These are phyloP conservation scores for Magallana angulata DNA, from an alignment of 1,140 invertebrate species.

Conservation along the genomic window DNA sequence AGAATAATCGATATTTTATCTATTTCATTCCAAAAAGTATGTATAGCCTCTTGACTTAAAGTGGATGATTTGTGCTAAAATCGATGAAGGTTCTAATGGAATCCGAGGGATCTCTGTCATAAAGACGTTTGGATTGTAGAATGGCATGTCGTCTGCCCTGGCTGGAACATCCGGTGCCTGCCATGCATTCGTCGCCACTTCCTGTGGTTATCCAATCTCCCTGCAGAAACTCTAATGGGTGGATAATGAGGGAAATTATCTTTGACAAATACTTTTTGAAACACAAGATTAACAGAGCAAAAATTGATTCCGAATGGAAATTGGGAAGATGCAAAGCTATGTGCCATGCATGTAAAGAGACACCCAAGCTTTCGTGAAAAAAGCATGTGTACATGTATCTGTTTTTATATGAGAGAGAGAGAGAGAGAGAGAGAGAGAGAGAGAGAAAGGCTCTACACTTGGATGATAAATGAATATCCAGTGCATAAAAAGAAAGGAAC, in stretches of 20 bases:
- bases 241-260: constrained; percentile 34
- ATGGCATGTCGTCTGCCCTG: constrained; percentile 14
- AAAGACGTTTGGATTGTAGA: constrained; percentile 35
- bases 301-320: neutral
- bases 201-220: neutral
- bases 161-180: constrained; percentile 12
- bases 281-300: constrained; percentile 7
- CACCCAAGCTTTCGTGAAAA: too few relatives aligned
- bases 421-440: too few relatives aligned
- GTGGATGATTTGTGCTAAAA: constrained; percentile 26
- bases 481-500: too few relatives aligned
- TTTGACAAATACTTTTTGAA: constrained; percentile 34
- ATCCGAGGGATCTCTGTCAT: constrained; percentile 22
- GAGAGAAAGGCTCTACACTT: too few relatives aligned
- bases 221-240: constrained; percentile 16
- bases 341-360: too few relatives aligned
- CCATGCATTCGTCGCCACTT: neutral
- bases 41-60: constrained; percentile 31
- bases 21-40: constrained; percentile 32
- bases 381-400: too few relatives aligned
- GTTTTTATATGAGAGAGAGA: too few relatives aligned
- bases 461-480: too few relatives aligned
- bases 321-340: neutral
- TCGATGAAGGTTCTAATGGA: constrained; percentile 18
- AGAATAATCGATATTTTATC: constrained; percentile 26